Base-by-base conservation (phyloP, 2,113 vertebrate species). In the Myiopsitta monachus region DNA sequence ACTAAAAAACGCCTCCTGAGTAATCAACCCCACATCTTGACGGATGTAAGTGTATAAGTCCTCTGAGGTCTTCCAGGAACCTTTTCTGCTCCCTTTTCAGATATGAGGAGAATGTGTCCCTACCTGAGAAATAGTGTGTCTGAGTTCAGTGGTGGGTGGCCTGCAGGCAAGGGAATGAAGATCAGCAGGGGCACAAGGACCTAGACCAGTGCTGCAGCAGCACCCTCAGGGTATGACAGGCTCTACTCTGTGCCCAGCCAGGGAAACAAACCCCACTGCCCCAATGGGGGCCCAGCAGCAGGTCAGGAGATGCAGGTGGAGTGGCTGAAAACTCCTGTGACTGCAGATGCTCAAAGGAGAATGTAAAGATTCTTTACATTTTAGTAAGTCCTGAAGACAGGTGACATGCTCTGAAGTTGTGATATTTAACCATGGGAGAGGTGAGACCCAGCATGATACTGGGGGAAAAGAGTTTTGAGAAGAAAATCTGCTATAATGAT, bases 361-460 rank as follows among this genome's bases (percentile, higher is more conserved):
- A 18, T 0, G 0, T 26, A 14, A 79, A 30, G 11, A 54, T 87
- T 79, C 31, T 57, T 67, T 54, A 70, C 0, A 0, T 1, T 90
- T 75, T 36, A 78, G 1, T 64, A 44, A 81, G 27, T 44, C 27
- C 7, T 8, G 30, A 69, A 83, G 41, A 22, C 18, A 49, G 18
- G 28, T 69, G 44, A 21, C 10, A 7, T 13, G 38, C 3, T 47
- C 67, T 83, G 59, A 83, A 69, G 5, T 2, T 88, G 41, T 24
- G 21, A 52, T 69, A 57, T 83, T 73, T 69, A 75, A 24, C 17
- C 5, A 3, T 36, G 54, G 63, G 64, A 77, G 43, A 94, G 8
- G 9, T 43, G 57, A 46, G 10, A 55, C 28, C 28, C 11, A 54
- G 17, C 8, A 51, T 4, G 36, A 75, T 3, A 17, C 27, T 38